Base-by-base conservation (phyloP, 2,888 invertebrate genomes). In the Aleiodes alternator region DNA sequence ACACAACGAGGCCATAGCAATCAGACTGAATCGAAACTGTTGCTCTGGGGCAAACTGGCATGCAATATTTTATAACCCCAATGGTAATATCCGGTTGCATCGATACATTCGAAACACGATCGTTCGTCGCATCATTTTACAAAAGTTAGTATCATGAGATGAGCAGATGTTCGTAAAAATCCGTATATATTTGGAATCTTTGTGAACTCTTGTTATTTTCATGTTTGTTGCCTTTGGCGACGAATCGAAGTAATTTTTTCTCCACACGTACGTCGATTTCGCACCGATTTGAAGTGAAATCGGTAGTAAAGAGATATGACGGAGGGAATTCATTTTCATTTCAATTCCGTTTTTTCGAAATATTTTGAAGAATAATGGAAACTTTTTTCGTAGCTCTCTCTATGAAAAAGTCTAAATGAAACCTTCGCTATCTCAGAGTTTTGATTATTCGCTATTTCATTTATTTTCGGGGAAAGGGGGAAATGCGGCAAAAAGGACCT, bases 31-130 rank as follows among this genome's bases (percentile, higher is more conserved):
- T 81, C 76, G 80, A 79, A 77, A 73, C 72, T 77, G 64, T 64
- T 43, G 78, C 79, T 79, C 72, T 75, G 72, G 75, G 81, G 81
- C 79, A 76, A 64, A 64, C 16, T 43, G 23, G 76, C 75, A 70
- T 64, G 80, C 77, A 76, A 81, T 81, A 81, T 81, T 81, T 81
- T 80, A 81, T 79, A 72, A 70, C 73, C 74, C 76, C 79, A 79
- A 79, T 80, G 81, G 80, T 81, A 81, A 81, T 80, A 80, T 81
- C 80, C 81, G 81, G 78, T 81, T 81, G 80, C 78, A 51, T 72
- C 75, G 72, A 57, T 70, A 78, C 73, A 78, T 77, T 64, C 77
- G 79, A 75, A 80, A 79, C 76, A 76, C 61, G 79, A 80, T 78
- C 79, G 75, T 64, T 59, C 77, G 76, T 76, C 73, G 74, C 70